Evolutionary conservation across 2,797 vertebrate species (phyloP), one percentile per base, ranked within the genome.

Genomic region (Enteromius treurensis): DNA sequence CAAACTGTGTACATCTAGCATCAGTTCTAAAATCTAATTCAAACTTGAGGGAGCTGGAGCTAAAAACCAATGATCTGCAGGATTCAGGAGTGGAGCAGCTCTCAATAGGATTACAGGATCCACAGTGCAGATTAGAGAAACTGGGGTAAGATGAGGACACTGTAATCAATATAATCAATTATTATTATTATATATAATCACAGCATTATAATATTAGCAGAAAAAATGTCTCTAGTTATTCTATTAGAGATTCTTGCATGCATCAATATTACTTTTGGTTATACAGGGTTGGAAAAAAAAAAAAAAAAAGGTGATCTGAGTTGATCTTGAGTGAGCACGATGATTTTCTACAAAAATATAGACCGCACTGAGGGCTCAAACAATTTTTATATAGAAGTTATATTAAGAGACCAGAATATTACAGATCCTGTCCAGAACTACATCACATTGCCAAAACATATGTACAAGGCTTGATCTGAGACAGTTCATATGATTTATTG

Each of bases 1-100:
- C 29, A 51, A 60, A 53, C 67, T 86, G 85, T 80, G 11, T 1
- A 17, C 2, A 6, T 32, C 26, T 86, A n/a, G 55, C 42, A 71
- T 49, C 42, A 47, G 53, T 73, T 81, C 1, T 81, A 2, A 73
- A 62, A 26, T 40, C 8, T 10, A 51, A 53, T n/a, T 40, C 21
- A 77, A 1, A 77, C 7, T 15, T 77, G n/a, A 77, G 23, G 1
- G 51, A 60, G 7, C 34, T 77, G 53, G 74, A 77, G 7, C 13
- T 77, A n/a, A 58, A 60, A 77, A 17, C 7, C 34, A 77, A 77
- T 60, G 53, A 60, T 15, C 53, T 77, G 13, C 32, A 0, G 13
- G 34, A 77, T 77, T 40, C 14, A 42, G 74, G 74, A 23, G 74
- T 42, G 34, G 0, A 55, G 7, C 1, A 15, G 0, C 21, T 77